Evolutionary conservation across 2,113 vertebrate species (phyloP).

Genomic region (Ailuropoda melanoleuca): DNA sequence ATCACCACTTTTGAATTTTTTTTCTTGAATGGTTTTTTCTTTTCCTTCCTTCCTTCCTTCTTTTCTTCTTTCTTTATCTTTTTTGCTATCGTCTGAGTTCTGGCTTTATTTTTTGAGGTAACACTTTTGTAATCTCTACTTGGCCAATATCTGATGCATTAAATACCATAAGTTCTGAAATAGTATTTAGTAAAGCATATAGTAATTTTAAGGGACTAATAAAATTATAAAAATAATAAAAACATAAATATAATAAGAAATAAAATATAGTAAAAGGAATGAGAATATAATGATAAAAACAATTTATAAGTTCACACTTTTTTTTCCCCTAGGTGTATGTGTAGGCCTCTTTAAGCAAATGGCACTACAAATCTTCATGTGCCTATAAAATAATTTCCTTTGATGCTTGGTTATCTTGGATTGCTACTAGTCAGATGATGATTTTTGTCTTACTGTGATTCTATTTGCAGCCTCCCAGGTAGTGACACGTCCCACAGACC

Average conservation of each 20-base stretch:
- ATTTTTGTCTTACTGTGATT: conserved; percentile 12
- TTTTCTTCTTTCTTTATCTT: background rate
- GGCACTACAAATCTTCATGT: background rate
- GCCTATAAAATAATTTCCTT: background rate
- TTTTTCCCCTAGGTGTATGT: background rate
- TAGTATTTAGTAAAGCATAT: background rate
- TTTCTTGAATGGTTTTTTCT: background rate
- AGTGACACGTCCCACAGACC: background rate
- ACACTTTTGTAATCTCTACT: background rate
- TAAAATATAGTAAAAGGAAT: background rate
- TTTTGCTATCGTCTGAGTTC: background rate
- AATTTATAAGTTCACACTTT: background rate
- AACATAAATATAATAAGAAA: background rate
- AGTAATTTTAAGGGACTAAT: background rate
- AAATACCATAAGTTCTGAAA: background rate
- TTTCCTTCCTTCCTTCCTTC: too few relatives aligned
- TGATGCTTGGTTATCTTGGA: background rate
- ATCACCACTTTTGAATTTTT: background rate
- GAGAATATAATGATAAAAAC: background rate
- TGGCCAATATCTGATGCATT: background rate
- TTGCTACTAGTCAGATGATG: background rate
- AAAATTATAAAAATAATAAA: background rate
- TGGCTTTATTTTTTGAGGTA: background rate
- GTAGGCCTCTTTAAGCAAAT: background rate
- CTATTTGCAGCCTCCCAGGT: conserved; percentile 6